phyloP scores from a whole-genome alignment of 2,113 vertebrate genomes.

The Notiomystis cincta region DNA sequence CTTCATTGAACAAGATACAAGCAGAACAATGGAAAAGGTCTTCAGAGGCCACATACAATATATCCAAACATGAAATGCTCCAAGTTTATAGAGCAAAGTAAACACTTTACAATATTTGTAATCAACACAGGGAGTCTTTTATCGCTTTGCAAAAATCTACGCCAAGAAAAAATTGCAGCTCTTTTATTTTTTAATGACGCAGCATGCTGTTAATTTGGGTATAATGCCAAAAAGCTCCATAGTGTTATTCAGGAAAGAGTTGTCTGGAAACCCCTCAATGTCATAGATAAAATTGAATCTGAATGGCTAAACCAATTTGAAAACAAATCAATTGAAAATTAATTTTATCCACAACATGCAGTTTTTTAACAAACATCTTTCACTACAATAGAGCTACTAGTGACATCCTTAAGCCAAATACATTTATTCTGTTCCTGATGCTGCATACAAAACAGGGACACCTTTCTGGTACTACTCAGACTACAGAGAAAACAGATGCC shows the following conservation, averaged over 20 bases:
- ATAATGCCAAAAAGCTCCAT: neutral
- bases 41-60: neutral
- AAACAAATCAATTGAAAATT: slow-evolving; percentile 27
- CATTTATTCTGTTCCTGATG: neutral
- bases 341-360: neutral
- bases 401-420: neutral
- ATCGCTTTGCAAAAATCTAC: neutral
- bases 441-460: neutral
- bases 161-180: slow-evolving; percentile 41
- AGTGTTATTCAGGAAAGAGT: neutral
- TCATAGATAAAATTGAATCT: slow-evolving; percentile 19
- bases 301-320: slow-evolving; percentile 17
- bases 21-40: neutral
- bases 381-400: neutral
- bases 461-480: neutral
- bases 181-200: slow-evolving; percentile 17
- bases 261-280: neutral
- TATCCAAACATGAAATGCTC: neutral
- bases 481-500: neutral
- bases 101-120: slow-evolving; percentile 22
- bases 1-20: neutral
- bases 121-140: slow-evolving; percentile 26
- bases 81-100: neutral
- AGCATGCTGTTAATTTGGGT: slow-evolving; percentile 22
- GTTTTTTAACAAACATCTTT: neutral